A percentile compares a stretch with the other conserved stretches of the same genome.
Evolutionary conservation across 1,140 invertebrate species (phyloP).

Genomic region (Drosophila sp.): DNA sequence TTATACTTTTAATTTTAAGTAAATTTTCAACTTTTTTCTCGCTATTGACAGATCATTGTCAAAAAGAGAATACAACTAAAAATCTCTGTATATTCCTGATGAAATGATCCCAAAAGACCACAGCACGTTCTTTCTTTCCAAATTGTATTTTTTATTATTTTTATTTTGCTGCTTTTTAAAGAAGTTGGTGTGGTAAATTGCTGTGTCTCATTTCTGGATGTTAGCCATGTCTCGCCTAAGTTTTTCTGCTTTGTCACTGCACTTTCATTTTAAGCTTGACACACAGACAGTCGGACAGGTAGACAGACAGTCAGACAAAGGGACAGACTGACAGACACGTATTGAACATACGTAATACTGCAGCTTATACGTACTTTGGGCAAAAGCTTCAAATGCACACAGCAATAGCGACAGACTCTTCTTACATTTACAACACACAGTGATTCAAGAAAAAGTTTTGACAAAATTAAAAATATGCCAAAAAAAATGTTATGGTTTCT

Average conservation of each 20-base stretch:
- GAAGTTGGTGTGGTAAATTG: constrained; percentile 35
- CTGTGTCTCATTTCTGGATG: constrained; percentile 52
- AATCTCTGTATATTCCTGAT: not conserved
- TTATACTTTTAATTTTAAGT: not conserved
- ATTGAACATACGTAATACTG: constrained; percentile 75
- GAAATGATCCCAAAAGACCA: constrained; percentile 24
- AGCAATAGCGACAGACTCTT: not conserved
- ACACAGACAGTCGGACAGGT: constrained; percentile 16
- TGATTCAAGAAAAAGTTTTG: too few species aligned
- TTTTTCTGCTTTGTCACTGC: constrained; percentile 79
- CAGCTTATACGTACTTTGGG: constrained; percentile 76
- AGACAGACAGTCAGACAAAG: constrained; percentile 1
- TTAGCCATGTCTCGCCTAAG: constrained; percentile 47
- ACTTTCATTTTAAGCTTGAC: constrained; percentile 66
- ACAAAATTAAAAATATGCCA: too few species aligned
- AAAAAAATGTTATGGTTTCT: too few species aligned
- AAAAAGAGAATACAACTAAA: not conserved
- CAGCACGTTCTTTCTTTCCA: constrained; percentile 60
- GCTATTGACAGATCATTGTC: not conserved
- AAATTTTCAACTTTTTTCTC: not conserved
- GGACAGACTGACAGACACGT: constrained; percentile 15
- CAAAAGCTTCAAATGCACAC: constrained; percentile 56
- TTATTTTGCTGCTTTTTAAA: constrained; percentile 12
- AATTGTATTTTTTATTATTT: constrained; percentile 49
- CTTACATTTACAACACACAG: too few species aligned